Conservation (phyloP, 2,888 invertebrate genomes). For the Harpalus rubripes region DNA sequence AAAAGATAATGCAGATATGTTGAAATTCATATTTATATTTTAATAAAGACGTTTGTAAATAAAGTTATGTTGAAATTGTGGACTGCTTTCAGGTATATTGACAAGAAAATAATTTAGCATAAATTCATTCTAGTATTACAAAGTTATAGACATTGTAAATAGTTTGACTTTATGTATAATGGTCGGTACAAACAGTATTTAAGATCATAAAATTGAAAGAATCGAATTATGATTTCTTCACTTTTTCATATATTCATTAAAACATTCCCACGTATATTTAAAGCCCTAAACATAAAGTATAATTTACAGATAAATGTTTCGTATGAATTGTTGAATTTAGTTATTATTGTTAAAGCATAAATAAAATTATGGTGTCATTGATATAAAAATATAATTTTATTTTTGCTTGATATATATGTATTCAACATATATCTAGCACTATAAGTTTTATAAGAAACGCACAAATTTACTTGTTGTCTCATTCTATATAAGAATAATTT, state of each 20-base stretch:
- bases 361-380: constrained; percentile 30
- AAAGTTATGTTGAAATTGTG: constrained; percentile 13
- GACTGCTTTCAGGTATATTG: neutral
- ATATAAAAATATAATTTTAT: neutral
- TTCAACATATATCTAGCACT: constrained; percentile 2
- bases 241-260: neutral
- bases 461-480: constrained; percentile 2
- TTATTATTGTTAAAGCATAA: constrained; percentile 36
- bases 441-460: constrained; percentile 1
- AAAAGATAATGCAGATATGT: no score
- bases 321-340: constrained; percentile 19
- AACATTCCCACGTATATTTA: neutral
- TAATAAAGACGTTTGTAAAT: constrained; percentile 16
- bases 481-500: neutral
- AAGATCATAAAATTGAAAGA: constrained; percentile 14
- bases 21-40: neutral
- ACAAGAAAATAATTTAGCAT: constrained; percentile 20
- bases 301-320: neutral
- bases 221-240: no score
- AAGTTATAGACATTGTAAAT: constrained; percentile 21
- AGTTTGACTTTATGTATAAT: constrained; percentile 19
- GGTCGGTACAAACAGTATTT: constrained; percentile 29
- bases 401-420: constrained; percentile 3
- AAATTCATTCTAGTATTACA: constrained; percentile 26
- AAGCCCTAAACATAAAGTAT: neutral